phyloP scores from a whole-genome alignment of 1,140 invertebrate species.

The Aphis gossypii region DNA sequence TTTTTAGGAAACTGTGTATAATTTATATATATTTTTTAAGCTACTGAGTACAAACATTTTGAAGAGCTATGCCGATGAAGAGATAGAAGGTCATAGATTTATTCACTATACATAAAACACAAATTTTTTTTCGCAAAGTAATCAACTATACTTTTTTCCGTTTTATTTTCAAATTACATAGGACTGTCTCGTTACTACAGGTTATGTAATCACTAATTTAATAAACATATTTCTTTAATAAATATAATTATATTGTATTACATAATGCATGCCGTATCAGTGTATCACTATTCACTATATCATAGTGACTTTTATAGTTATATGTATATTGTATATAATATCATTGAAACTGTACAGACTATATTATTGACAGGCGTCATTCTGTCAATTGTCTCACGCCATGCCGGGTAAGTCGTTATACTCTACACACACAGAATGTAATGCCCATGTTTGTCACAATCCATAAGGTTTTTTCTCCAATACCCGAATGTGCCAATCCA shows the following conservation, averaged over 20 bases:
- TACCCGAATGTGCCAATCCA: slow-evolving; percentile 2
- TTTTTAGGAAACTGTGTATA: neutral
- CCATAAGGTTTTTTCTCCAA: neutral
- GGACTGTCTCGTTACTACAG: neutral
- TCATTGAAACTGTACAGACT: neutral
- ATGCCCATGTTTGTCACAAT: neutral
- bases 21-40: no score
- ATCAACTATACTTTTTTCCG: neutral
- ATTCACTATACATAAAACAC: neutral
- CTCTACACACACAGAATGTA: neutral
- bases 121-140: neutral
- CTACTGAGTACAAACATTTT: neutral
- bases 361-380: slow-evolving; percentile 7
- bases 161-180: neutral
- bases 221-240: neutral
- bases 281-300: neutral
- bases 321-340: neutral
- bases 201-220: neutral
- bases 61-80: neutral
- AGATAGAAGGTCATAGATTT: neutral
- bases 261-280: neutral
- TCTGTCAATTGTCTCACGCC: neutral
- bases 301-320: no score
- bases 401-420: neutral
- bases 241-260: neutral